Evolutionary conservation across 2,113 vertebrate genomes (phyloP).

Genomic region (Triplophysa dalaica): DNA sequence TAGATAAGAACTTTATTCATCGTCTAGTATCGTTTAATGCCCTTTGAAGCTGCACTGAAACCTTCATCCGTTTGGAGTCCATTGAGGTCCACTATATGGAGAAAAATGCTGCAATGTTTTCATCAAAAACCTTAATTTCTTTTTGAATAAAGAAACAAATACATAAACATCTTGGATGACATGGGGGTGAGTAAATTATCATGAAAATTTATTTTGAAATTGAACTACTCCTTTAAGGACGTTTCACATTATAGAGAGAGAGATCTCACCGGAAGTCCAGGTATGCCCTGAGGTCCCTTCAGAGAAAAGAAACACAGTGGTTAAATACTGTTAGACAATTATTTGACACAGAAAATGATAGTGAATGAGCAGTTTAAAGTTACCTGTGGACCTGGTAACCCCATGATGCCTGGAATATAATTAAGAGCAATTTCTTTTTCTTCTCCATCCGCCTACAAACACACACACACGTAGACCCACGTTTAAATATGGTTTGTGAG

Average conservation of each 20-base stretch:
- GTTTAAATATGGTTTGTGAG: too few species aligned
- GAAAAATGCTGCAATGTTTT: too few species aligned
- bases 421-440: slow-evolving; percentile 55
- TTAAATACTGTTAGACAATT: neutral
- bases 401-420: slow-evolving; percentile 58
- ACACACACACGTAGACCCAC: slow-evolving; percentile 54
- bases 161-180: too few species aligned
- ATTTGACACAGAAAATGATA: neutral
- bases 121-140: too few species aligned
- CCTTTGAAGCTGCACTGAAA: too few species aligned
- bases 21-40: too few species aligned
- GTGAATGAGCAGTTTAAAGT: neutral
- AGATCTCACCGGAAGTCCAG: slow-evolving; percentile 69
- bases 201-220: too few species aligned
- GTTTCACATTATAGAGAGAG: neutral
- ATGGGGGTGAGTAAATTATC: too few species aligned
- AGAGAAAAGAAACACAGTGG: slow-evolving; percentile 40
- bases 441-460: slow-evolving; percentile 72
- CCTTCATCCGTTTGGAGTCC: too few species aligned
- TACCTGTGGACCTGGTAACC: slow-evolving; percentile 81
- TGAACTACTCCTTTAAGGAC: neutral
- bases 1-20: too few species aligned
- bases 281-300: slow-evolving; percentile 70
- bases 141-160: too few species aligned
- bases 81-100: too few species aligned